Evolutionary conservation across 2,888 invertebrate species (phyloP).

Genomic region (Tholera decimalis): DNA sequence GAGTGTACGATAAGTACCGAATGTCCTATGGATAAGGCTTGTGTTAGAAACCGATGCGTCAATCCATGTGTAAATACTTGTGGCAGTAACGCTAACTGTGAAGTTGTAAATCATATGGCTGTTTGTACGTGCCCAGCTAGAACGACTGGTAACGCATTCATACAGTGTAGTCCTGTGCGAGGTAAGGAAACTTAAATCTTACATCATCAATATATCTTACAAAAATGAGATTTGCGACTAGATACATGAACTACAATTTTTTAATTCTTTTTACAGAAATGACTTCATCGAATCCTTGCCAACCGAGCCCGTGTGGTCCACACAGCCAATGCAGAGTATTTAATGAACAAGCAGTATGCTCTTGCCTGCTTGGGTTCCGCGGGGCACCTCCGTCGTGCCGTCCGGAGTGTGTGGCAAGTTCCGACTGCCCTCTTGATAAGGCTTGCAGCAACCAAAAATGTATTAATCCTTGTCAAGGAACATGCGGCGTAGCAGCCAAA

Average conservation of each 20-base stretch:
- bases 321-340: conserved; percentile 92
- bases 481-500: conserved; percentile 94
- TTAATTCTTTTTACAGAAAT: conserved; percentile 74
- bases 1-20: conserved; percentile 95
- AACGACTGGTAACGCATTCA: conserved; percentile 94
- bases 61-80: conserved; percentile 95
- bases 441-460: conserved; percentile 95
- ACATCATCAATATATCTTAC: neutral
- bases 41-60: conserved; percentile 93
- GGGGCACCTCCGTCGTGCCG: conserved; percentile 93
- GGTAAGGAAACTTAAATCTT: conserved; percentile 75
- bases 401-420: conserved; percentile 94
- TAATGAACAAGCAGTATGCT: conserved; percentile 93
- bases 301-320: conserved; percentile 92
- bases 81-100: conserved; percentile 94
- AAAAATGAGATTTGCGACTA: neutral
- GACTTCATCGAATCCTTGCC: conserved; percentile 90
- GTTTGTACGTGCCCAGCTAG: conserved; percentile 94
- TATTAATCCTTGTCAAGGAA: conserved; percentile 94
- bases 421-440: conserved; percentile 93
- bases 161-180: conserved; percentile 92
- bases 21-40: conserved; percentile 93
- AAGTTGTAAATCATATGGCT: conserved; percentile 94
- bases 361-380: conserved; percentile 92
- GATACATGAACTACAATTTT: neutral